Conservation (phyloP, 2,888 invertebrate genomes). For the Acleris literana region DNA sequence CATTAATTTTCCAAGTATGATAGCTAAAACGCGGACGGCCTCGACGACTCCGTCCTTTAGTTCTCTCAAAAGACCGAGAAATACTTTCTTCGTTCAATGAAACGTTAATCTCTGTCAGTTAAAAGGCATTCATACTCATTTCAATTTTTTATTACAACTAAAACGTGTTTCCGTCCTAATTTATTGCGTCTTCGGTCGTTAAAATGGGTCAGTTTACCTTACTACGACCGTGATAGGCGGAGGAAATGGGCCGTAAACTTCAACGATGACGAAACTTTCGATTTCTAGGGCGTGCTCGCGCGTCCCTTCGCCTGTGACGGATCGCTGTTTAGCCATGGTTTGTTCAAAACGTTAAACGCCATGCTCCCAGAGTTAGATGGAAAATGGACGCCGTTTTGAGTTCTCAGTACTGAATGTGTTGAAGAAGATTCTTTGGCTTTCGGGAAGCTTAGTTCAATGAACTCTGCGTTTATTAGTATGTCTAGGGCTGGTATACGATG, state of each 20-base stretch:
- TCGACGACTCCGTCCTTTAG: too few species aligned
- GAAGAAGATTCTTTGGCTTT: background rate
- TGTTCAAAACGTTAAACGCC: background rate
- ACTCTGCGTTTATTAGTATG: too few species aligned
- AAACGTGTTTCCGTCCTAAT: constrained; percentile 1
- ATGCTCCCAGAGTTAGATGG: too few species aligned
- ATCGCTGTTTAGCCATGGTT: constrained; percentile 6
- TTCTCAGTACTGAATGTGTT: too few species aligned
- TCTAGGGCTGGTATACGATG: too few species aligned
- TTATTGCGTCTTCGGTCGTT: constrained; percentile 23
- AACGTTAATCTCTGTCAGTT: too few species aligned
- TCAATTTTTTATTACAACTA: background rate
- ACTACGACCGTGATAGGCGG: constrained; percentile 35
- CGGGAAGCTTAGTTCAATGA: constrained; percentile 1
- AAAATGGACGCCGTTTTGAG: too few species aligned
- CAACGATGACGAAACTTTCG: constrained; percentile 34
- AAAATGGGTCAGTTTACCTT: constrained; percentile 52
- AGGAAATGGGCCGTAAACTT: constrained; percentile 45
- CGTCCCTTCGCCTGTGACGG: constrained; percentile 20
- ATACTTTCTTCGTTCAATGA: too few species aligned
- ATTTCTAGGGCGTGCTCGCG: constrained; percentile 19
- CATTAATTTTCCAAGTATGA: too few species aligned
- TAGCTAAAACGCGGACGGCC: too few species aligned
- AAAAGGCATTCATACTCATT: background rate
- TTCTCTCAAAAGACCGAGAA: too few species aligned